Evolutionary conservation across 1,140 invertebrate species (phyloP).

Genomic region (Manduca sexta): DNA sequence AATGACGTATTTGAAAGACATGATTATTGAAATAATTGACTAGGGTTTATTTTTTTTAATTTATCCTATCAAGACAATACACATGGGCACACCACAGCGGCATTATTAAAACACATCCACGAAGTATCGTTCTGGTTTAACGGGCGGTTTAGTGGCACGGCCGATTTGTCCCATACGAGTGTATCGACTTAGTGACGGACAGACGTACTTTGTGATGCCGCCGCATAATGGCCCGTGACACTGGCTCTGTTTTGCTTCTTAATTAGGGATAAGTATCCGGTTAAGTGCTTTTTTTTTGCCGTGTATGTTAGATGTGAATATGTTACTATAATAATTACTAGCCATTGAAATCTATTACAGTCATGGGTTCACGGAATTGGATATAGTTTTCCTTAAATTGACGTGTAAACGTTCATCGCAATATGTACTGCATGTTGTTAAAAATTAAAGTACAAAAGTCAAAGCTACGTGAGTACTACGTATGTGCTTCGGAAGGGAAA

Average conservation of each 20-base stretch:
- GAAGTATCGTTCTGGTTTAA: conserved; percentile 37
- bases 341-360: too few species aligned
- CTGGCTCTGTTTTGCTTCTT: conserved; percentile 54
- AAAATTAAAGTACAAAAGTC: too few species aligned
- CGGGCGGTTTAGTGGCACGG: conserved; percentile 48
- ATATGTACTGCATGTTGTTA: too few species aligned
- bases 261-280: conserved; percentile 69
- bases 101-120: conserved; percentile 43
- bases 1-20: too few species aligned
- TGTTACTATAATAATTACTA: not conserved
- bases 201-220: conserved; percentile 34
- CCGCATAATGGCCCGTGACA: conserved; percentile 49
- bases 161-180: conserved; percentile 33
- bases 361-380: too few species aligned
- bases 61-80: not conserved
- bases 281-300: conserved; percentile 29
- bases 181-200: conserved; percentile 27
- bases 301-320: conserved; percentile 4
- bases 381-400: too few species aligned
- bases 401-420: too few species aligned
- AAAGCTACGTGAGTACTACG: too few species aligned
- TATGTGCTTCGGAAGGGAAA: too few species aligned
- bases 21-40: too few species aligned
- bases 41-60: too few species aligned
- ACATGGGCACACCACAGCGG: conserved; percentile 10